Evolutionary conservation across 2,888 invertebrate genomes (phyloP), one percentile per base, ranked within the genome.

Genomic region (Tipula unca): DNA sequence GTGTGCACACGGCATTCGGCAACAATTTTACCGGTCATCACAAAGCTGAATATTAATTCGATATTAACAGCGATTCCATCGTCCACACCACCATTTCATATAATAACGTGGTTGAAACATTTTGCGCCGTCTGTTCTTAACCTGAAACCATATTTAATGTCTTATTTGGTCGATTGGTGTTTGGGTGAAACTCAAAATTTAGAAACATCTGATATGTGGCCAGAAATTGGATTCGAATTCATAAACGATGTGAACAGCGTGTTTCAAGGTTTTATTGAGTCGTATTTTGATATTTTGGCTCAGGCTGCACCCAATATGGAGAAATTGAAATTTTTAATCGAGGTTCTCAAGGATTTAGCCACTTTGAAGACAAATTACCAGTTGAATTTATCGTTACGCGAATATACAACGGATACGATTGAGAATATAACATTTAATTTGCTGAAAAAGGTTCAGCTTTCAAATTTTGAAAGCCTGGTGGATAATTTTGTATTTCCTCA

Each of bases 181-280:
- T 89, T 90, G 86, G 88, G 89, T 85, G 89, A 90, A 86, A 90
- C 89, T 1, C 88, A 89, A 25, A 89, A 89, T 8, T 86, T 91
- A 20, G 91, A 91, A 87, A 90, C 88, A 85, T 89, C 89, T 3
- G 88, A 89, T 13, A 88, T 89, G 87, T 91, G 91, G 91, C 91
- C 91, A 3, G 90, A 90, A 42, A 90, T 91, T 87, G 91, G 91
- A 0, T 86, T 91, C n/a, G 90, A 91, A 86, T 91, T 91, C 87
- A 88, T 89, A 0, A 89, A 89, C 1, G 90, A 90, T 88, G 89
- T 91, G 10, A 86, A 89, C 3, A 89, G 89, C 29, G 90, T 91
- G 17, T 91, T 90, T 85, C 89, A 90, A 86, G 90, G 90, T 86
- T 87, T 89, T 82, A 87, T 89, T 84, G 90, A 90, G 86, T 32